Base-by-base conservation (phyloP, 2,113 vertebrate species). In the Corvus cornix region DNA sequence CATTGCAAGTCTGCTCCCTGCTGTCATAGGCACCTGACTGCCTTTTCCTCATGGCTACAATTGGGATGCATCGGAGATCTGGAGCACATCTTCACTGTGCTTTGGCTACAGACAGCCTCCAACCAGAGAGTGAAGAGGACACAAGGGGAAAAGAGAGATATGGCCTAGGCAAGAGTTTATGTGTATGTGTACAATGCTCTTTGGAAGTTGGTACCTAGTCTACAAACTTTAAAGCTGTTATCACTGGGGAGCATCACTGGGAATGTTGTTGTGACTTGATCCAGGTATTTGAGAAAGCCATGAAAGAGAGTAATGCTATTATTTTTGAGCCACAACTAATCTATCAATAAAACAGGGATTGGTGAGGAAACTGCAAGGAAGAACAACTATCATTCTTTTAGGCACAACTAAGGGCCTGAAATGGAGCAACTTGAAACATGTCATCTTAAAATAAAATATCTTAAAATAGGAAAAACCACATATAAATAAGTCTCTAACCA, bases 291-390 rank as follows among this genome's bases (percentile, higher is more conserved):
- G 67, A 94, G 64, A 86, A 83, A 88, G 59, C 51, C n/a, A 56
- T 46, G 26, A 93, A 77, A 60, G 62, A 76, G 30, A 94, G 51
- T 9, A 35, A 58, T 73, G 63, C 46, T 60, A 39, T 90, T 86
- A 88, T 69, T 90, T 95, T 77, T 84, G 35, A 92, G 59, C 35
- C 79, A 55, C 43, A 86, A 14, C 55, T 93, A 84, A 88, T 90
- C 82, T 96, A 43, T 77, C 68, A 92, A 78, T 93, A 90, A 90
- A 92, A 66, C 11, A 86, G 75, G 90, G 63, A 59, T 59, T 81
- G 79, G 49, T 77, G 64, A 74, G 27, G 72, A 77, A 90, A 73
- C 48, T 46, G 43, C 43, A 74, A 68, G 55, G 55, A 92, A 59
- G 46, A 68, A 4, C 35, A 79, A 8, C 2, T 3, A 92, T 90